Evolutionary conservation across 2,797 vertebrate genomes (phyloP).

Genomic region (Aldrovandia affinis): DNA sequence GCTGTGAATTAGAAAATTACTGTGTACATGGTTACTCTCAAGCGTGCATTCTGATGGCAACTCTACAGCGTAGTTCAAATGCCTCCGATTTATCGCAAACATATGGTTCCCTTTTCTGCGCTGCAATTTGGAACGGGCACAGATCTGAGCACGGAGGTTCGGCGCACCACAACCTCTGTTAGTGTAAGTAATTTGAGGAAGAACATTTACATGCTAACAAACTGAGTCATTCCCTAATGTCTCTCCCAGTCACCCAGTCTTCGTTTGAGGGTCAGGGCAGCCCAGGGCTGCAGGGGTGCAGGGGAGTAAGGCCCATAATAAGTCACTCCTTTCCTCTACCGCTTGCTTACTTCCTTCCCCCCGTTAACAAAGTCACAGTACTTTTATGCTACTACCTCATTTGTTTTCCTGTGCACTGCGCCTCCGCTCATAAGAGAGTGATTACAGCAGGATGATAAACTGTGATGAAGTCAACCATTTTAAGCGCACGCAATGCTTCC

Average conservation of each 20-base stretch:
- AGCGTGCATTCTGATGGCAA: not conserved
- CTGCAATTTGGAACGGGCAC: constrained; percentile 38
- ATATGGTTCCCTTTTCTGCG: constrained; percentile 46
- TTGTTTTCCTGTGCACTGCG: constrained; percentile 52
- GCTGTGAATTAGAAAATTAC: not conserved
- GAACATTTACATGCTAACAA: constrained; percentile 45
- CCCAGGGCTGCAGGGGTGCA: constrained; percentile 17
- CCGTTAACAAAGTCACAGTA: not conserved
- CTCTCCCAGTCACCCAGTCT: not conserved
- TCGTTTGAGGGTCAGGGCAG: constrained; percentile 6
- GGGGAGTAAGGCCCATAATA: not conserved
- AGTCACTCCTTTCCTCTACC: constrained; percentile 11
- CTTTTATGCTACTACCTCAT: constrained; percentile 29
- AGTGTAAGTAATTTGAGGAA: constrained; percentile 43
- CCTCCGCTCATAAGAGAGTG: constrained; percentile 57
- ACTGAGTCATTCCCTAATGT: constrained; percentile 37
- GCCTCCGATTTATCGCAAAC: constrained; percentile 34
- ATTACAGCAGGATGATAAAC: constrained; percentile 63
- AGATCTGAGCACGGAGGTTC: constrained; percentile 39
- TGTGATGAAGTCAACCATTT: constrained; percentile 61
- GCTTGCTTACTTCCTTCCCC: constrained; percentile 22
- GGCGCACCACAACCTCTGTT: constrained; percentile 43
- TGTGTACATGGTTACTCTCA: constrained; percentile 37
- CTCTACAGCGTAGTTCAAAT: constrained; percentile 32
- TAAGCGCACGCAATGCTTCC: constrained; percentile 59